Percentiles rank a stretch among this genome's conserved stretches.
These are phyloP conservation scores for Rhabdomys pumilio DNA, from an alignment of 2,797 vertebrate genomes.

Conservation along the genomic window DNA sequence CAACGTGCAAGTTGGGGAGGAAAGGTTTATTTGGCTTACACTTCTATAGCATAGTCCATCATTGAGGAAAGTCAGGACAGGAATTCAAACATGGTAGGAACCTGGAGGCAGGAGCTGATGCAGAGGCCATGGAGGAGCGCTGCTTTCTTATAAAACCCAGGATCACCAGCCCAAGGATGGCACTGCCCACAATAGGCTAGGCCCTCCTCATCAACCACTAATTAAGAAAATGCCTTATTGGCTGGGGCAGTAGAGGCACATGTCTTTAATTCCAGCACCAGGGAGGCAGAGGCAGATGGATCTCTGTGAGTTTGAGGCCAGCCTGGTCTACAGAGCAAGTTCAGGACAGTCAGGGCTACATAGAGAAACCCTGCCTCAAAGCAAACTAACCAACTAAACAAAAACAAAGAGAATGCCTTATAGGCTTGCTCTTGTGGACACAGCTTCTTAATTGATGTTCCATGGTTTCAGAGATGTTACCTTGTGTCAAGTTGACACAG, in stretches of 20 bases:
- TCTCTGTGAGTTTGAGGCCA: background rate
- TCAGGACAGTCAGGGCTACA: background rate
- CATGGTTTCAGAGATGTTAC: background rate
- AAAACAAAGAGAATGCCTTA: background rate
- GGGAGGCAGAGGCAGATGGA: background rate
- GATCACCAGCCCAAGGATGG: background rate
- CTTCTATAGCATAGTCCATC: background rate
- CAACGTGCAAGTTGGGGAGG: background rate
- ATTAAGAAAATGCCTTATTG: background rate
- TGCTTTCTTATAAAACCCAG: background rate
- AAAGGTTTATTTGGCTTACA: background rate
- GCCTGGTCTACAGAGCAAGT: background rate
- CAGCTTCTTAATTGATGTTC: background rate
- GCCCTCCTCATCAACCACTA: background rate
- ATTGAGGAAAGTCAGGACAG: background rate
- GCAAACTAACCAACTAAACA: background rate
- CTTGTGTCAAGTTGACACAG: background rate
- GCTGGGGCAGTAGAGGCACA: background rate
- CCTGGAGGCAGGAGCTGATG: background rate
- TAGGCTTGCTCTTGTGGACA: background rate
- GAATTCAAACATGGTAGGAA: background rate
- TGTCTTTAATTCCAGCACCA: background rate
- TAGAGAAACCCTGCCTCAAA: background rate
- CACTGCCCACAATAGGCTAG: background rate
- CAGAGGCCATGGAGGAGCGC: background rate